phyloP scores from a whole-genome alignment of 2,113 vertebrate genomes.

The Aix galericulata region DNA sequence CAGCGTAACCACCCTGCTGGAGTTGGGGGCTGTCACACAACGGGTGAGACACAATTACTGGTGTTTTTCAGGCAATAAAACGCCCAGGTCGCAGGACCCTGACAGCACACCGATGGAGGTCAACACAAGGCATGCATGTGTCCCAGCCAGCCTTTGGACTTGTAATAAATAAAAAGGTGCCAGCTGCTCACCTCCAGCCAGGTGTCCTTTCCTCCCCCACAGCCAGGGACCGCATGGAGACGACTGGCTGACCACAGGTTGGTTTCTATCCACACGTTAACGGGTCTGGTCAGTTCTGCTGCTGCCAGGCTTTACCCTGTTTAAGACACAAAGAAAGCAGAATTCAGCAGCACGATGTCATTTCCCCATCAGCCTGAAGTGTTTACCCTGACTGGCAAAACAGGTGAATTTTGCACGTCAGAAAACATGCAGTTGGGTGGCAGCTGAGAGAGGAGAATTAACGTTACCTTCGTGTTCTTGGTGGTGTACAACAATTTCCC shows the following conservation, averaged over 20 bases:
- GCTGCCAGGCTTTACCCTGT: neutral
- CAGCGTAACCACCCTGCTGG: neutral
- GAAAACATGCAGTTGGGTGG: neutral
- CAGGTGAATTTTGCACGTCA: rapidly evolving
- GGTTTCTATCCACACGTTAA: neutral
- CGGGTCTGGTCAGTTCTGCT: neutral
- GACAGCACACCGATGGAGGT: neutral
- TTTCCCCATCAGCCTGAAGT: neutral
- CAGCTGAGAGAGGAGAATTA: neutral
- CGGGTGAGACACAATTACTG: neutral
- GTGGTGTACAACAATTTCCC: neutral
- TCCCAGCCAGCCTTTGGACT: neutral
- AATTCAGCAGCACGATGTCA: neutral
- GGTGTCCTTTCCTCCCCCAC: neutral
- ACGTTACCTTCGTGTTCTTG: neutral
- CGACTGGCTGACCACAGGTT: neutral
- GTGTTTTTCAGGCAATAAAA: neutral
- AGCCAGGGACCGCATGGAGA: neutral
- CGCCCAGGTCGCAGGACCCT: neutral
- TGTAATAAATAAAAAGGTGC: neutral
- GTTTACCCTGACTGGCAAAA: neutral
- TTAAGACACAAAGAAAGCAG: neutral
- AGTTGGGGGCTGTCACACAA: neutral
- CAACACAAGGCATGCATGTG: neutral
- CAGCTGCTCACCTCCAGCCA: neutral